Evolutionary conservation across 2,888 invertebrate genomes (phyloP).

Genomic region (Drosophila vallismaia): DNA sequence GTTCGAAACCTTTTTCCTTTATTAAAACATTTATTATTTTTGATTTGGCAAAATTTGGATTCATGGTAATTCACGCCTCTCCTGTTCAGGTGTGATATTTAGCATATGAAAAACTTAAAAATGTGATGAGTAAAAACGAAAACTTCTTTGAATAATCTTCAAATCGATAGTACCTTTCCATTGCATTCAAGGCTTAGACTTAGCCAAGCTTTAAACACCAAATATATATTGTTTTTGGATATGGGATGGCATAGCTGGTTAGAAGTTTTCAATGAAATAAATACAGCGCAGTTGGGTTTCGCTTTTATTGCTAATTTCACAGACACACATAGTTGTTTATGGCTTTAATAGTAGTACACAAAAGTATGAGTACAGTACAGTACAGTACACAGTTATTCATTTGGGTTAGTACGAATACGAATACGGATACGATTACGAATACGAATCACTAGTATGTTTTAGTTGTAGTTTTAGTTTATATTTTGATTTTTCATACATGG

Average conservation of each 20-base stretch:
- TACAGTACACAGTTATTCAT: constrained; percentile 36
- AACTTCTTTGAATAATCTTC: background rate
- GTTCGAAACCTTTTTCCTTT: constrained; percentile 38
- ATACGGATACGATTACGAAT: constrained; percentile 28
- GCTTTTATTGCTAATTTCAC: constrained; percentile 74
- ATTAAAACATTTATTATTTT: constrained; percentile 2
- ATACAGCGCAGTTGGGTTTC: constrained; percentile 66
- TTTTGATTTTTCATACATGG: constrained; percentile 44
- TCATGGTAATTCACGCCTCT: constrained; percentile 71
- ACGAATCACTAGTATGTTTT: constrained; percentile 39
- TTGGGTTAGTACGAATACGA: constrained; percentile 47
- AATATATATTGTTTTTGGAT: constrained; percentile 5
- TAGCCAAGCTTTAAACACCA: constrained; percentile 28
- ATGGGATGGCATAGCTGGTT: constrained; percentile 22
- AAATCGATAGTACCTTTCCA: constrained; percentile 3
- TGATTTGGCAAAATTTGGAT: constrained; percentile 55
- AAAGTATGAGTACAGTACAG: constrained; percentile 58
- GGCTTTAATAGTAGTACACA: constrained; percentile 69
- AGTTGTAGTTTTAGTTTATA: constrained; percentile 9
- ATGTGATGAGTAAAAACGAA: constrained; percentile 17
- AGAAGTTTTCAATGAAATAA: constrained; percentile 26
- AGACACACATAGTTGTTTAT: constrained; percentile 64
- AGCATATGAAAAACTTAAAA: constrained; percentile 5
- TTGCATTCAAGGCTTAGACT: constrained; percentile 18
- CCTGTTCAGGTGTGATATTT: constrained; percentile 30